Evolutionary conservation across 2,113 vertebrate genomes (phyloP).

Genomic region (Sinocyclocheilus anshuiensis): DNA sequence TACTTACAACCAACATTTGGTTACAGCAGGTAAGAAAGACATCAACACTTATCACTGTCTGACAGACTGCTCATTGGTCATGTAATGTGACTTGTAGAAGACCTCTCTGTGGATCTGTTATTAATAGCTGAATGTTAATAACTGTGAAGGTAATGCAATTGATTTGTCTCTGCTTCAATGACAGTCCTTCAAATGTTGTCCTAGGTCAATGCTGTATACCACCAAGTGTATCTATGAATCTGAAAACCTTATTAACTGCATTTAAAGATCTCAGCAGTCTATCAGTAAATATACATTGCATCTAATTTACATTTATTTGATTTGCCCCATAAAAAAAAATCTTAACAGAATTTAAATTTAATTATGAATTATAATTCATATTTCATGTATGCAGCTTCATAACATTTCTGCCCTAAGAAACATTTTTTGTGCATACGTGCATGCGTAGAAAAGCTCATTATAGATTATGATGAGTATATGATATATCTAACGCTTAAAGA

Average conservation of each 20-base stretch:
- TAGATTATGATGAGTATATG: not conserved
- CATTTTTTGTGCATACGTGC: not conserved
- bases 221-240: not conserved
- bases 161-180: not conserved
- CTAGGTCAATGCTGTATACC: not conserved
- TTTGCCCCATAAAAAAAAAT: not conserved
- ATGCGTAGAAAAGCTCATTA: not conserved
- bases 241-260: not conserved
- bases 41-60: not conserved
- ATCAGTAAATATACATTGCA: not conserved
- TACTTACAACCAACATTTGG: constrained; percentile 94
- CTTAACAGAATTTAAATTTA: not conserved
- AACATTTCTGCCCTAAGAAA: not conserved
- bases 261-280: not conserved
- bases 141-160: not conserved
- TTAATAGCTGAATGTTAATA: not conserved
- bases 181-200: not conserved
- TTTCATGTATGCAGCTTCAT: not conserved
- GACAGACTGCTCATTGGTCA: not conserved
- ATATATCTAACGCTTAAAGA: not conserved
- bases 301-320: not conserved
- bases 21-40: constrained; percentile 85
- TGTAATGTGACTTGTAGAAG: not conserved
- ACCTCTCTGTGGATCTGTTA: constrained; percentile 4
- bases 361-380: not conserved